Percentiles rank a stretch among this genome's conserved stretches.
Conservation (phyloP, 2,888 invertebrate genomes). For the Alcis repandata region DNA sequence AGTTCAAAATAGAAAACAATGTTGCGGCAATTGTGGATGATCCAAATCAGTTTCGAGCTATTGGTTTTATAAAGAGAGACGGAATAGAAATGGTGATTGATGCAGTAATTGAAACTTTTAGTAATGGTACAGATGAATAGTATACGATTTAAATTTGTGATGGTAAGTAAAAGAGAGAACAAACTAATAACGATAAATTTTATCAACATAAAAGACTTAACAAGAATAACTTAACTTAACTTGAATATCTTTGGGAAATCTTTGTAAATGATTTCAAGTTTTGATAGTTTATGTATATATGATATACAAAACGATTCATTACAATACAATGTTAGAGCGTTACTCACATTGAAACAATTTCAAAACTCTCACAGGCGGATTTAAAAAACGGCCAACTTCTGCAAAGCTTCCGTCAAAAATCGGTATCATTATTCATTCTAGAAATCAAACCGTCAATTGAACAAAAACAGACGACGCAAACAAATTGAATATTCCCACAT, state of each 20-base stretch:
- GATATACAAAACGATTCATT: too few relatives aligned
- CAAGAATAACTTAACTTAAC: background rate
- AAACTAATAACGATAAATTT: background rate
- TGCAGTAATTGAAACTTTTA: slow-evolving; percentile 51
- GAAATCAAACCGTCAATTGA: slow-evolving; percentile 82
- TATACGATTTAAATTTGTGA: slow-evolving; percentile 21
- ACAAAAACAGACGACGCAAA: slow-evolving; percentile 83
- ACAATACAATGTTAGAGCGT: too few relatives aligned
- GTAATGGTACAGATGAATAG: slow-evolving; percentile 42
- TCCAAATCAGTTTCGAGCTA: slow-evolving; percentile 70
- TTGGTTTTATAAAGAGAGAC: slow-evolving; percentile 54
- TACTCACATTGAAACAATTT: background rate
- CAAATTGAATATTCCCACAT: slow-evolving; percentile 86
- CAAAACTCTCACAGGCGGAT: slow-evolving; percentile 13
- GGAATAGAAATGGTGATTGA: slow-evolving; percentile 60
- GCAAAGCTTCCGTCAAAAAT: slow-evolving; percentile 68
- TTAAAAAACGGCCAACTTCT: slow-evolving; percentile 48
- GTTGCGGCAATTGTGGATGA: slow-evolving; percentile 65
- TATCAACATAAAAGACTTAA: background rate
- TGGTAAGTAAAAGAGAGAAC: slow-evolving; percentile 3
- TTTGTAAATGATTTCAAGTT: too few relatives aligned
- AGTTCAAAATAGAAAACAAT: slow-evolving; percentile 36
- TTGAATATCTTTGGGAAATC: background rate
- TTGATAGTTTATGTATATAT: too few relatives aligned
- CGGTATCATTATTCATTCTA: slow-evolving; percentile 76